Conservation (phyloP, 2,113 vertebrate species). For the Cercopithecus mona region DNA sequence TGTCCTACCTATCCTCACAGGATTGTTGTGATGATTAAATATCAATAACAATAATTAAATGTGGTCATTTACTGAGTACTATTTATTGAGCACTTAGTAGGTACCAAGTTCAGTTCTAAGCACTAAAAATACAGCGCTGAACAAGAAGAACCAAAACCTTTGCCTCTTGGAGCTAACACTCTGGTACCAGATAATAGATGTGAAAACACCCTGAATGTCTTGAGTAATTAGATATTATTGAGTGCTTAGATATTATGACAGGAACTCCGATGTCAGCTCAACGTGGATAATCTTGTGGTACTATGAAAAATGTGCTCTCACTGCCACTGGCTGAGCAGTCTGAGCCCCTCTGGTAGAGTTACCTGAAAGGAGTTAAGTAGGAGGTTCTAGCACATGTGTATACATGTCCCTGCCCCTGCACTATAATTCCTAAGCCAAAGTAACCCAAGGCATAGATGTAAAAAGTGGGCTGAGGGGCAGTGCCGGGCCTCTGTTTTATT, state of each 20-base stretch:
- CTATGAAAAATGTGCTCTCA: not conserved
- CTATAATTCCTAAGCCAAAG: not conserved
- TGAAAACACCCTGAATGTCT: not conserved
- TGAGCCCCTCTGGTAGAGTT: not conserved
- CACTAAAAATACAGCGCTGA: not conserved
- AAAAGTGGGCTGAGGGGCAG: not conserved
- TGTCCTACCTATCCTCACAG: not conserved
- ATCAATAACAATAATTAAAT: not conserved
- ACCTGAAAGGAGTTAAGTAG: not conserved
- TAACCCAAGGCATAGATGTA: not conserved
- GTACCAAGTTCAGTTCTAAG: not conserved
- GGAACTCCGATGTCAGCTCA: not conserved
- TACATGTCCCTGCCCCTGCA: not conserved
- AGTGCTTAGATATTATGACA: not conserved
- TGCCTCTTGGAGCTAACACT: not conserved
- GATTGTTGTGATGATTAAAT: not conserved
- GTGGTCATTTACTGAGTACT: not conserved
- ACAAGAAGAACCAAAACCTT: not conserved
- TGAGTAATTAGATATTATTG: not conserved
- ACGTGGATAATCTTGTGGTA: not conserved
- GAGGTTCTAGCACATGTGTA: not conserved
- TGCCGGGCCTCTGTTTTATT: conserved; percentile 14
- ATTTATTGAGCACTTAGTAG: not conserved
- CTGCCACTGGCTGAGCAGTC: not conserved
- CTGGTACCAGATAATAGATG: not conserved